Base-by-base conservation (phyloP, 2,113 vertebrate species). In the Vulpes ferrilata region DNA sequence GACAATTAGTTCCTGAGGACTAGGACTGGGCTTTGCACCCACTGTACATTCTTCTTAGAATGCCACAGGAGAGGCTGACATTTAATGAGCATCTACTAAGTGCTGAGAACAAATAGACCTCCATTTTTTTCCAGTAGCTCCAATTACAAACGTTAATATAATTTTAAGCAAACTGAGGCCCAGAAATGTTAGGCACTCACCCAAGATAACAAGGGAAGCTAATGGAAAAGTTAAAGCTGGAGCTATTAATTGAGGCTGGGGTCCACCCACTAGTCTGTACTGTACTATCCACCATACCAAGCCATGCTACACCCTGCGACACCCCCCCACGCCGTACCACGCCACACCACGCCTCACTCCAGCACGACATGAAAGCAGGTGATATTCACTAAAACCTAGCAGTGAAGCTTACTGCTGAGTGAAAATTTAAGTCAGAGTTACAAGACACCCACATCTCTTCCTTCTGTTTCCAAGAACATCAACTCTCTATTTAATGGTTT, bases 141-240 rank as follows among this genome's bases (percentile, higher is more conserved):
- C 11, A 85, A 92, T 16, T 9, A 67, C 32, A 57, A 76, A 78
- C 22, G 67, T 62, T 87, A 60, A 22, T 79, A 67, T 60, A 82
- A 62, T 84, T 65, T 96, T 93, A 93, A 93, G 55, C 22, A 95
- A 90, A 94, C 38, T 22, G 30, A 79, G 32, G 59, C 27, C 73
- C 9, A 69, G 64, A 74, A 67, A 80, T 84, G 59, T 67, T 88
- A 89, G 74, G 69, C 38, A 88, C 1, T 10, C 71, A 71, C 8
- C 51, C 74, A 84, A 48, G 10, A 76, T 73, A 55, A 78, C 57
- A 57, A 95, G 27, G 17, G 12, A 82, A 83, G 30, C 23, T 59
- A 43, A 60, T 16, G 48, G 57, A 22, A 76, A 69, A 89, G 57
- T 10, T 73, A 38, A 73, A 65, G 57, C 3, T 16, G 30, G 12